Evolutionary conservation across 2,113 vertebrate genomes (phyloP).

Genomic region (Mus musculus): DNA sequence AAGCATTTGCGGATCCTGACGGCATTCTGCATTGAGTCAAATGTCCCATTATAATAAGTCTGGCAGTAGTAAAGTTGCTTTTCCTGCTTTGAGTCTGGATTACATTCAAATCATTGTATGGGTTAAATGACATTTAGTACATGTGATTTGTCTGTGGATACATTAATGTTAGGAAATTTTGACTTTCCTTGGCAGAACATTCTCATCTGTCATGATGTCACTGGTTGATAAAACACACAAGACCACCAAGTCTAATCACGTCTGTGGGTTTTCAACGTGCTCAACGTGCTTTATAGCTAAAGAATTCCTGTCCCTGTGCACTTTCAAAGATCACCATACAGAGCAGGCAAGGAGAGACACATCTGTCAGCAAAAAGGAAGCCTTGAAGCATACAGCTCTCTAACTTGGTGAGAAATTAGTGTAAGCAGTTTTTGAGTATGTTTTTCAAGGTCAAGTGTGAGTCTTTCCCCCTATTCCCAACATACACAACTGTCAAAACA

Average conservation of each 20-base stretch:
- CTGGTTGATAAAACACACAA: constrained; percentile 82
- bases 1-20: constrained; percentile 80
- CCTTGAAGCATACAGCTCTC: constrained; percentile 33
- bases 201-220: constrained; percentile 81
- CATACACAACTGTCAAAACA: constrained; percentile 32
- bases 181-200: constrained; percentile 81
- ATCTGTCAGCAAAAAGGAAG: not conserved
- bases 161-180: constrained; percentile 80
- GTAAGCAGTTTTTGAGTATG: constrained; percentile 14
- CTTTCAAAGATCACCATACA: constrained; percentile 55
- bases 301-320: constrained; percentile 63
- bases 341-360: constrained; percentile 16
- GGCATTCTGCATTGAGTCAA: constrained; percentile 80
- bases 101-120: constrained; percentile 77
- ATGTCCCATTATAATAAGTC: constrained; percentile 75
- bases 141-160: constrained; percentile 75
- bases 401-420: constrained; percentile 60
- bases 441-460: constrained; percentile 50
- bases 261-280: constrained; percentile 69
- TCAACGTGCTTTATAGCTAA: constrained; percentile 79
- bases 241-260: constrained; percentile 79
- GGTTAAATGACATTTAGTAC: constrained; percentile 74
- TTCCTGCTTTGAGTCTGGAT: constrained; percentile 75
- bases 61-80: constrained; percentile 61
- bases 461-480: not conserved